Base-by-base conservation (phyloP, 2,113 vertebrate species). In the Buteo buteo region DNA sequence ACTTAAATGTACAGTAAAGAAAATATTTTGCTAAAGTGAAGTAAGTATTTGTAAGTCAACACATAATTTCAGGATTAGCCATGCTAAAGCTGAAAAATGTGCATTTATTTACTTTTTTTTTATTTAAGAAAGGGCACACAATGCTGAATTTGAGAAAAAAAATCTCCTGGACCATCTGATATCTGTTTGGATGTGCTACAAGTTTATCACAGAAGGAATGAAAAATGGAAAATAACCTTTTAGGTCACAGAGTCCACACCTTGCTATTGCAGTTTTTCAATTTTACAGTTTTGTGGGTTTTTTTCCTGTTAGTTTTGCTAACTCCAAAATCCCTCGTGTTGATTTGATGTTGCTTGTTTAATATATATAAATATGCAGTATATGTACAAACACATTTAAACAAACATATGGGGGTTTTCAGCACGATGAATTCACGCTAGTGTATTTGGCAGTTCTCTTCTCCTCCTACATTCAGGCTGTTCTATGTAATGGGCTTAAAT, bases 361-460 rank as follows among this genome's bases (percentile, higher is more conserved):
- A 85, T 72, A 67, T 57, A 25, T 42, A 72, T 45, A 84, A 92
- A 94, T 85, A 86, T 32, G 38, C 7, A 58, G 24, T 76, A 49
- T 72, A 89, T 84, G 40, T 79, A 45, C 44, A 95, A 97, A 97
- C 93, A 95, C 5, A n/a, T 74, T 92, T 74, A 96, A 94, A 94
- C 77, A 90, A 96, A 88, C 94, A 97, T 93, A 94, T 95, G 92
- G 88, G 50, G 25, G 19, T 34, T 92, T 96, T 94, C 91, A 92
- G 47, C 55, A 80, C 0, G 6, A 82, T 59, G 52, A 55, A 67
- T 93, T 81, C 32, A 70, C 2, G 2, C 31, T 76, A 79, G 24
- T 18, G 12, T 52, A 69, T 92, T 92, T 96, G 92, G 38, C 95
- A 96, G 50, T 70, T 80, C 50, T 76, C 74, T 70, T 80, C 55